Conservation (phyloP, 2,113 vertebrate genomes). For the Anguilla japonica region DNA sequence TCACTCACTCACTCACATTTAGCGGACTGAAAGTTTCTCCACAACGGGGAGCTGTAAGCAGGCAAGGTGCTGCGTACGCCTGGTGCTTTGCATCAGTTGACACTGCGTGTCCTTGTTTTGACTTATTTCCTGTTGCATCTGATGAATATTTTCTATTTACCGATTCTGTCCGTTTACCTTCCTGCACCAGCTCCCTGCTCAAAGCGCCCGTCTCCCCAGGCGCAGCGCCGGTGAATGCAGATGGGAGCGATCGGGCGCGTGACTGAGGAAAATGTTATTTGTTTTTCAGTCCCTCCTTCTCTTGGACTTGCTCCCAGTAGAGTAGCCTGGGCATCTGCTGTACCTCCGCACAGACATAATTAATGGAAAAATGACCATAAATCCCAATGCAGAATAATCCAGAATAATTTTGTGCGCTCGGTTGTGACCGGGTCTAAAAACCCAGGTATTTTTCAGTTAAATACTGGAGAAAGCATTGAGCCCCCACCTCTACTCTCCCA, state of each 20-base stretch:
- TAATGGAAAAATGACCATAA: neutral
- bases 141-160: neutral
- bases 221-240: neutral
- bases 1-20: too few relatives aligned
- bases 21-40: too few relatives aligned
- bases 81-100: too few relatives aligned
- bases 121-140: too few relatives aligned
- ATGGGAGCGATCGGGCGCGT: neutral
- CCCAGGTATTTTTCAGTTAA: neutral
- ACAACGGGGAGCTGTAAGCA: too few relatives aligned
- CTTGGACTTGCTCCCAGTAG: neutral
- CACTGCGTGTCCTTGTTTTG: too few relatives aligned
- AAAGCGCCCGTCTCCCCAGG: neutral
- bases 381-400: neutral
- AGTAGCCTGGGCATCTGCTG: neutral
- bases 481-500: neutral
- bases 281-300: neutral
- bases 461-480: neutral
- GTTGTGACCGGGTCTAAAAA: neutral
- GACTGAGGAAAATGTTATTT: neutral
- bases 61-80: too few relatives aligned
- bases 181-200: neutral
- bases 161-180: neutral
- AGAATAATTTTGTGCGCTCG: neutral
- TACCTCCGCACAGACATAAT: neutral